phyloP scores from a whole-genome alignment of 2,888 invertebrate species.

The Leptothorax acervorum region DNA sequence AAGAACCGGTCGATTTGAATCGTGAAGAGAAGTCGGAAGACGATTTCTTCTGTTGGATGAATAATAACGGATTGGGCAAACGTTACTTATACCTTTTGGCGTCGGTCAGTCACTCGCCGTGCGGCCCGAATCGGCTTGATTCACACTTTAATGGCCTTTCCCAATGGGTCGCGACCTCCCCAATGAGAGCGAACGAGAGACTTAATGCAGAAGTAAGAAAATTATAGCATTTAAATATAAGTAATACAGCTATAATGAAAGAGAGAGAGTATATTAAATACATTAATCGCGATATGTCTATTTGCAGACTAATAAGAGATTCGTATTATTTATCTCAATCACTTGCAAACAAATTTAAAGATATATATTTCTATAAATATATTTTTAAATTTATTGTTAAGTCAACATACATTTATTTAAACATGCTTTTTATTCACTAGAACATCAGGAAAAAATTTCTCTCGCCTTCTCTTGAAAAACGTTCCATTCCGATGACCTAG shows the following conservation, averaged over 20 bases:
- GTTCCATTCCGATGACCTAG: background rate
- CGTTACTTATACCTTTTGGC: conserved; percentile 27
- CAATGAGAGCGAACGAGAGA: background rate
- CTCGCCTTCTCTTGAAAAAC: background rate
- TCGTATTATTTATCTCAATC: background rate
- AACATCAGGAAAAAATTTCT: background rate
- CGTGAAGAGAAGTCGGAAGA: conserved; percentile 54
- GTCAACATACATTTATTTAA: background rate
- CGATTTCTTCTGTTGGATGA: conserved; percentile 33
- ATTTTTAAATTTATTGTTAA: background rate
- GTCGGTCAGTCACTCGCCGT: conserved; percentile 6
- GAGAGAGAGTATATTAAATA: no score
- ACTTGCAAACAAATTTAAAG: background rate
- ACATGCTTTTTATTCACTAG: background rate
- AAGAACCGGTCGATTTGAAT: conserved; percentile 2
- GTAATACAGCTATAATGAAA: background rate
- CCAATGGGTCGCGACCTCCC: conserved; percentile 29
- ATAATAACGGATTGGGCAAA: conserved; percentile 40
- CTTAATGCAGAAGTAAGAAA: background rate
- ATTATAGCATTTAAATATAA: conserved; percentile 22
- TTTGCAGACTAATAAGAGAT: background rate
- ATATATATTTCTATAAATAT: background rate
- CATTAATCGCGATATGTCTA: background rate
- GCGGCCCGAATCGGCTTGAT: conserved; percentile 29
- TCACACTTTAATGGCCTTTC: conserved; percentile 42